Evolutionary conservation across 2,113 vertebrate genomes (phyloP), one percentile per base, ranked within the genome.

Genomic region (Limnothrissa miodon): DNA sequence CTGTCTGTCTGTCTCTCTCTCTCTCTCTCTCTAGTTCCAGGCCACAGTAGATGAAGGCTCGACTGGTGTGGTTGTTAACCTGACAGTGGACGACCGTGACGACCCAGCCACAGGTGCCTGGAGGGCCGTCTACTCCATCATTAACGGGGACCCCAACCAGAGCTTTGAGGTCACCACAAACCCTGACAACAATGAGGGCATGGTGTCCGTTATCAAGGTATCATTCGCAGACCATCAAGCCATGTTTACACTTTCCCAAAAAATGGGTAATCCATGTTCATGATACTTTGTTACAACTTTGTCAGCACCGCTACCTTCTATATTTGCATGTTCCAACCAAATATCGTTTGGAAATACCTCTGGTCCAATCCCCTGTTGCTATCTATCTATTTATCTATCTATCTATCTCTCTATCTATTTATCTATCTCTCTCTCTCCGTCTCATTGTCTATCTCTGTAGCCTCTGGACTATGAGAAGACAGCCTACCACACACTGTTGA

Each of bases 131-230:
- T 99, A 99, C 88, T 98, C 96, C 70, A 99, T 99, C 90, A 97
- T 99, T 83, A 98, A 96, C 0, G 98, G 98, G 53, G 98, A 99
- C 88, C 96, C 96, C 0, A 95, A 93, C 2, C 96, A 96, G 90
- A 98, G 96, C 85, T 99, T 99, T 7, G 95, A 98, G 87, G 96
- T 99, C 85, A 96, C 97, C 78, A 99, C 98, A 83, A 99, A 99
- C 87, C 96, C 96, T 0, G 95, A 97, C 87, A 98, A 96, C 2
- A n/a, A n/a, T n/a, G n/a, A n/a, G n/a, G n/a, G n/a, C n/a, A n/a
- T n/a, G n/a, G n/a, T n/a, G n/a, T n/a, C n/a, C n/a, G n/a, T n/a
- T n/a, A n/a, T n/a, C n/a, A n/a, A n/a, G n/a, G n/a, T n/a, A n/a
- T n/a, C n/a, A n/a, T n/a, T n/a, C n/a, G n/a, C n/a, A n/a, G n/a